Evolutionary conservation across 2,113 vertebrate genomes (phyloP).

Genomic region (Ictalurus punctatus): DNA sequence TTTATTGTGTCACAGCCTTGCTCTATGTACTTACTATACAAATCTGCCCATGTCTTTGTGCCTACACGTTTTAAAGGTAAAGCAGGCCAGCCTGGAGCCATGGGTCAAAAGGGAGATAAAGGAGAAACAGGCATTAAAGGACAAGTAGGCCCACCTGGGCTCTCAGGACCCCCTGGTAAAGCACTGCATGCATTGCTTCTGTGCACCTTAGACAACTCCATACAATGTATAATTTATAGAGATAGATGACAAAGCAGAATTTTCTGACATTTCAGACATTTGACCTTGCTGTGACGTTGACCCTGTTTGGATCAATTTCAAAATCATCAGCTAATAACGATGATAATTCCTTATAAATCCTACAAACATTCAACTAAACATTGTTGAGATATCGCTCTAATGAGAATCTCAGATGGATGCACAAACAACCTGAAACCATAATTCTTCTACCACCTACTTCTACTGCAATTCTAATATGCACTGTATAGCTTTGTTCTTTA

Average conservation of each 20-base stretch:
- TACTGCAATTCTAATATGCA: not conserved
- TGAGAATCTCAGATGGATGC: not conserved
- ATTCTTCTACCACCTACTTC: not conserved
- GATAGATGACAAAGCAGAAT: not conserved
- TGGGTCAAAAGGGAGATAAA: constrained; percentile 34
- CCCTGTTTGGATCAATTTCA: not conserved
- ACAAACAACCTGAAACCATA: not conserved
- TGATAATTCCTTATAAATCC: not conserved
- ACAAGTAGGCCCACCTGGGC: constrained; percentile 6
- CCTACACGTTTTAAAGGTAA: not conserved
- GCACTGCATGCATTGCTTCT: not conserved
- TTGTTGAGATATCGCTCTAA: not conserved
- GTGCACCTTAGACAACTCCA: not conserved
- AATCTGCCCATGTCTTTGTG: not conserved
- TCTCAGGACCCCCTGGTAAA: not conserved
- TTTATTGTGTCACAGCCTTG: not conserved
- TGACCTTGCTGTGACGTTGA: not conserved
- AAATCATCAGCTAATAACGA: not conserved
- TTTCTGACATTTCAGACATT: not conserved
- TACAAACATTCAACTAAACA: not conserved
- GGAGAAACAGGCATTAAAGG: constrained; percentile 26
- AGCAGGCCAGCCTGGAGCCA: constrained; percentile 24
- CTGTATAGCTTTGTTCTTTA: not conserved
- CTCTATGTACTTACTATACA: not conserved
- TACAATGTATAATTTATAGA: not conserved